Percentiles rank a stretch among this genome's conserved stretches.
Conservation (phyloP, 2,797 vertebrate species). For the Diplodus sargus region DNA sequence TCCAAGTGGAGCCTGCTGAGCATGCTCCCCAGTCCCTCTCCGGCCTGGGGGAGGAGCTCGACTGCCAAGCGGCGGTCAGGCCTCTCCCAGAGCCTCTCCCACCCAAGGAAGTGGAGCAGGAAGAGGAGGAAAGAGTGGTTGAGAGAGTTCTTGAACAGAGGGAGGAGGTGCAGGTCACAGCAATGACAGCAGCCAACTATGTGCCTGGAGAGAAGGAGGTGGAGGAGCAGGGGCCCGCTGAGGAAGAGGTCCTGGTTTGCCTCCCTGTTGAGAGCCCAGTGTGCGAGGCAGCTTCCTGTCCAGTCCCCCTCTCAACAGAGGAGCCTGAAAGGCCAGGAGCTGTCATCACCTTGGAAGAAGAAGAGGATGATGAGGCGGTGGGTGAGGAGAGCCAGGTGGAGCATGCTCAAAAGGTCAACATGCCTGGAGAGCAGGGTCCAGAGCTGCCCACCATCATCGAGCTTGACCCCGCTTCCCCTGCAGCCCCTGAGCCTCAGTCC, state of each 20-base stretch:
- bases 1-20: constrained; percentile 88
- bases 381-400: constrained; percentile 70
- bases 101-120: constrained; percentile 69
- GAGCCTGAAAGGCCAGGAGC: constrained; percentile 70
- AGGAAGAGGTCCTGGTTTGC: constrained; percentile 78
- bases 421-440: constrained; percentile 69
- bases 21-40: constrained; percentile 88
- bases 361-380: constrained; percentile 68
- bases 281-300: constrained; percentile 75
- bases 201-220: constrained; percentile 68
- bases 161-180: constrained; percentile 63
- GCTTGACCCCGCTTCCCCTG: constrained; percentile 70
- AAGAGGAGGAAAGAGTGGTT: constrained; percentile 57
- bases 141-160: constrained; percentile 66
- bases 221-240: constrained; percentile 59
- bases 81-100: constrained; percentile 74
- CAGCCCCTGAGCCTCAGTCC: constrained; percentile 53
- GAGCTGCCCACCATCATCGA: constrained; percentile 67
- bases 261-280: constrained; percentile 71
- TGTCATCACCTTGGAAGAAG: constrained; percentile 79
- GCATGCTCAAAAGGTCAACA: constrained; percentile 67
- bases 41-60: constrained; percentile 80
- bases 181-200: constrained; percentile 68
- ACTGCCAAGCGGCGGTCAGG: constrained; percentile 79
- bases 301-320: constrained; percentile 70